Evolutionary conservation across 2,888 invertebrate genomes (phyloP).

Genomic region (Hyppa rectilinea): DNA sequence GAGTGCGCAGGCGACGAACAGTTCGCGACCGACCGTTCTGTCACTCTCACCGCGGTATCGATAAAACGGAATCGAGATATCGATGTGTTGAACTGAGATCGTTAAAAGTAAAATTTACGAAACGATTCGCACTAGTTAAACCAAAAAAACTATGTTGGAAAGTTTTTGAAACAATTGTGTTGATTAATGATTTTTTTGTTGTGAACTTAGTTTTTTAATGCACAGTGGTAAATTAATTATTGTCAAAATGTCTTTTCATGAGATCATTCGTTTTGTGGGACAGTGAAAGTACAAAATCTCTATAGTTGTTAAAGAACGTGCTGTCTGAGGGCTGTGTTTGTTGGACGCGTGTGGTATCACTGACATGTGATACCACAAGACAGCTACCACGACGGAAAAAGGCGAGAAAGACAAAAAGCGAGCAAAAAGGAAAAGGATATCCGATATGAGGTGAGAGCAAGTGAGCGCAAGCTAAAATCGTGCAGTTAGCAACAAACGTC

Average conservation of each 20-base stretch:
- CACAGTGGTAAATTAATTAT: neutral
- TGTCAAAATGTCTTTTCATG: slow-evolving; percentile 25
- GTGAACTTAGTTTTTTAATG: slow-evolving; percentile 1
- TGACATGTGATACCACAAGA: slow-evolving; percentile 87
- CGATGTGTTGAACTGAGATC: slow-evolving; percentile 20
- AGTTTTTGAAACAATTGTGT: neutral
- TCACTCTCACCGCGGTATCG: slow-evolving; percentile 69
- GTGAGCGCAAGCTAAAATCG: slow-evolving; percentile 25
- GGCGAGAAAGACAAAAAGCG: slow-evolving; percentile 81
- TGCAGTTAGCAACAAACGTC: neutral
- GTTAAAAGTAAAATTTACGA: neutral
- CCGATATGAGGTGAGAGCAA: slow-evolving; percentile 85
- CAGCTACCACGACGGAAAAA: slow-evolving; percentile 83
- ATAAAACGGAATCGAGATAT: slow-evolving; percentile 41
- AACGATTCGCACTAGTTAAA: neutral
- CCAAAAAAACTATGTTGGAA: neutral
- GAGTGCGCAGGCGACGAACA: slow-evolving; percentile 80
- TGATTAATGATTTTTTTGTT: neutral
- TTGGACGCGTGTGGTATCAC: slow-evolving; percentile 83
- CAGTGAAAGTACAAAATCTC: slow-evolving; percentile 17
- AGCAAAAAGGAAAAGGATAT: slow-evolving; percentile 83
- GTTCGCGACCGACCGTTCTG: slow-evolving; percentile 79
- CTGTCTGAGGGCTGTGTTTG: slow-evolving; percentile 49
- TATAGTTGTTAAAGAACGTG: slow-evolving; percentile 3
- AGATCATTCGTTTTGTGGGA: slow-evolving; percentile 17